Evolutionary conservation across 2,113 vertebrate genomes (phyloP).

Genomic region (Channa argus): DNA sequence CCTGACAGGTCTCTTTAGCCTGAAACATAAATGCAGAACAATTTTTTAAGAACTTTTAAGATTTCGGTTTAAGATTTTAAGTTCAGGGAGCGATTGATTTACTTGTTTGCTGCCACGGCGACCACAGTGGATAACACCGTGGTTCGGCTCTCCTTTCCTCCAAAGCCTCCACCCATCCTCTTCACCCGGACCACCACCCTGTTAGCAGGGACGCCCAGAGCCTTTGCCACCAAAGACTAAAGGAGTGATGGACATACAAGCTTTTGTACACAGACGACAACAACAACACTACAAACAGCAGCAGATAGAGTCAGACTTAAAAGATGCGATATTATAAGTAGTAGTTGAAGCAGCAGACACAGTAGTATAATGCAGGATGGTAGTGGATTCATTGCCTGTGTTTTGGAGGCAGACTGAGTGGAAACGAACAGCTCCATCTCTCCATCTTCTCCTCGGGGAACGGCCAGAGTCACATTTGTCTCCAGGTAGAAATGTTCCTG

Average conservation of each 20-base stretch:
- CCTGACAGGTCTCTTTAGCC: slow-evolving; percentile 88
- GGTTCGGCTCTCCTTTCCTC: slow-evolving; percentile 93
- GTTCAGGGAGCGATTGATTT: slow-evolving; percentile 8
- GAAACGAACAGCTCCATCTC: slow-evolving; percentile 96
- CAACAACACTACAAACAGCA: too few relatives aligned
- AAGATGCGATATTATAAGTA: too few relatives aligned
- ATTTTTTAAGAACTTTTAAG: too few relatives aligned
- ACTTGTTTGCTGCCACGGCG: slow-evolving; percentile 93
- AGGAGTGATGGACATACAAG: neutral
- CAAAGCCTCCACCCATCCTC: slow-evolving; percentile 96
- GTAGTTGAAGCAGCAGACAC: too few relatives aligned
- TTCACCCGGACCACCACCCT: slow-evolving; percentile 91
- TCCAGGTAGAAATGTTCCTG: slow-evolving; percentile 99
- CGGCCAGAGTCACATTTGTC: slow-evolving; percentile 90
- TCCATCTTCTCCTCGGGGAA: slow-evolving; percentile 91
- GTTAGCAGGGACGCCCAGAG: slow-evolving; percentile 89
- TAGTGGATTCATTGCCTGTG: slow-evolving; percentile 36
- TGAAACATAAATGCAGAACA: slow-evolving; percentile 50
- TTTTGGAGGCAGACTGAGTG: slow-evolving; percentile 85
- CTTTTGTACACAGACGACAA: too few relatives aligned
- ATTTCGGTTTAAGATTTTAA: too few relatives aligned
- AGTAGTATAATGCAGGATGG: too few relatives aligned
- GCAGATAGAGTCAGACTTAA: too few relatives aligned
- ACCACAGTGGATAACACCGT: slow-evolving; percentile 87
- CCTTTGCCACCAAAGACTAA: slow-evolving; percentile 86